A percentile compares a stretch with the other conserved stretches of the same genome.
phyloP scores from a whole-genome alignment of 2,797 vertebrate species.

The Cossypha caffra region DNA sequence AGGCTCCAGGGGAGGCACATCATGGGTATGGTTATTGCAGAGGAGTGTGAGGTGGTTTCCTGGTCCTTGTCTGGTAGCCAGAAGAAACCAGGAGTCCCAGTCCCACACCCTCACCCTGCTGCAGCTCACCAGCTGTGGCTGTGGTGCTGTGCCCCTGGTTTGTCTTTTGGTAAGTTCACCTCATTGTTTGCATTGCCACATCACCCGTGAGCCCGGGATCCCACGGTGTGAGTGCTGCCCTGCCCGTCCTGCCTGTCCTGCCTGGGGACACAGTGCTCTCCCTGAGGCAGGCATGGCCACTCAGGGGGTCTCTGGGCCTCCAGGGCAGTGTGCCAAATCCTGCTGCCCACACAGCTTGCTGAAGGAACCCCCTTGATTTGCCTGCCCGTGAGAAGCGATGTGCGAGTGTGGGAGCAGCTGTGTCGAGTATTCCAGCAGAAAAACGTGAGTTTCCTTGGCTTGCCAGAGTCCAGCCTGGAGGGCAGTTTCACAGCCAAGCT shows the following conservation, averaged over 20 bases:
- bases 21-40: neutral
- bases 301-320: neutral
- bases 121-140: neutral
- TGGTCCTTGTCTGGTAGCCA: neutral
- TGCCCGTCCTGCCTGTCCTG: neutral
- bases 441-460: neutral
- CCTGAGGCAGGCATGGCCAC: neutral
- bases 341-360: neutral
- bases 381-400: neutral
- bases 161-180: neutral
- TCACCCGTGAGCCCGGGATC: neutral
- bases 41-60: neutral
- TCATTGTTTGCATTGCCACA: neutral
- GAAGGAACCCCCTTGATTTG: neutral
- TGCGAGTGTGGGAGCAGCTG: neutral
- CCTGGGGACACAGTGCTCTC: neutral
- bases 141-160: neutral
- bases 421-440: neutral
- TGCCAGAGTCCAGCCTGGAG: conserved; percentile 63
- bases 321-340: neutral
- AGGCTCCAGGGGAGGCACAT: neutral
- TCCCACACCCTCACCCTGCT: neutral
- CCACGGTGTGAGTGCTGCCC: neutral
- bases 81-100: neutral
- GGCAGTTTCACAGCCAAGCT: conserved; percentile 66